Evolutionary conservation across 2,888 invertebrate species (phyloP).

Genomic region (Tetragonisca angustula): DNA sequence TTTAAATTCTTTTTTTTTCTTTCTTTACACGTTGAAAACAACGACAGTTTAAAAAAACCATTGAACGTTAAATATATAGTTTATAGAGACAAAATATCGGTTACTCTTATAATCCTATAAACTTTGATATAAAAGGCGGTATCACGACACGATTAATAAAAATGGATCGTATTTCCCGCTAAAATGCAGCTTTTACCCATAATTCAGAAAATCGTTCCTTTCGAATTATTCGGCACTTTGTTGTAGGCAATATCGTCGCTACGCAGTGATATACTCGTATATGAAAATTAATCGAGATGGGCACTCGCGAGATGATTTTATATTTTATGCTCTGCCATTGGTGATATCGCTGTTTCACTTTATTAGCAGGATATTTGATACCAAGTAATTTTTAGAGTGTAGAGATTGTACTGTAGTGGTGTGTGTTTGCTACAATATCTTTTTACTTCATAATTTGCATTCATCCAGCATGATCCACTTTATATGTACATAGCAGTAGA

Average conservation of each 20-base stretch:
- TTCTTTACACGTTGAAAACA: neutral
- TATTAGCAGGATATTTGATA: neutral
- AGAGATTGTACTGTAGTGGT: neutral
- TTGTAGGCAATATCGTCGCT: neutral
- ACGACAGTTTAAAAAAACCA: neutral
- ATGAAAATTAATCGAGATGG: neutral
- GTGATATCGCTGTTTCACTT: neutral
- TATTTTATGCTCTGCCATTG: neutral
- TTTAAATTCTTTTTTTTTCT: no score
- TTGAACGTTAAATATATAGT: neutral
- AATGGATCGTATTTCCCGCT: neutral
- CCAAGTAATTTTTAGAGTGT: neutral
- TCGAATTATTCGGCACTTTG: neutral
- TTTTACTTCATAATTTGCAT: neutral
- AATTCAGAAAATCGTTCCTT: neutral
- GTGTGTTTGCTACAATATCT: neutral
- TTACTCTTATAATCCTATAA: neutral
- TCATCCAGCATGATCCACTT: neutral
- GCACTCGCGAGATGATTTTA: neutral
- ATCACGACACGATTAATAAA: neutral
- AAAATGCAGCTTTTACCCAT: neutral
- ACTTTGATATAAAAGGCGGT: neutral
- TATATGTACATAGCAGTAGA: no score
- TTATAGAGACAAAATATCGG: neutral
- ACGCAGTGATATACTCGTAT: neutral